These are phyloP conservation scores for Talpa occidentalis DNA, from an alignment of 2,113 vertebrate species.

Conservation along the genomic window DNA sequence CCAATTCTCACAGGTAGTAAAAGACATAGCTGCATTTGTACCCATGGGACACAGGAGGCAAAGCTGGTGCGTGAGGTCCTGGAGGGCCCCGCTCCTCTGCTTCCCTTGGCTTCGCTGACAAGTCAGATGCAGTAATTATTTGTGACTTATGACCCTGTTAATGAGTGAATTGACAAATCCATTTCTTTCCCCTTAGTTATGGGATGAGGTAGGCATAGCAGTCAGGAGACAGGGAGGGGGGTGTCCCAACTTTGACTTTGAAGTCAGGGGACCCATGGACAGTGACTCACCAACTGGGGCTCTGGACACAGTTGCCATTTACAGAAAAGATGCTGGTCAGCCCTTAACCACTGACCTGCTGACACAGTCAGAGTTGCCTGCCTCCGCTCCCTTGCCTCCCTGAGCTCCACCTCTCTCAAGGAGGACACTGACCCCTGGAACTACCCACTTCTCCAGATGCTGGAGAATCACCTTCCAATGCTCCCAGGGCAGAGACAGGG, in stretches of 20 bases:
- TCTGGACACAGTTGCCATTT: neutral
- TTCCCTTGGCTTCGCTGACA: neutral
- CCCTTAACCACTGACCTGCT: neutral
- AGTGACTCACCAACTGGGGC: neutral
- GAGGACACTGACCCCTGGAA: neutral
- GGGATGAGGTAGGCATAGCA: neutral
- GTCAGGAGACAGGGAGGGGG: fast-evolving
- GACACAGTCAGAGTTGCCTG: neutral
- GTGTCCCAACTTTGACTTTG: neutral
- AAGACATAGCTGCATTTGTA: neutral
- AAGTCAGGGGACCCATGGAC: neutral
- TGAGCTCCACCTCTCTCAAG: neutral
- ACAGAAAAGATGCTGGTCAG: neutral
- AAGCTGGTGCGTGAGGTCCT: neutral
- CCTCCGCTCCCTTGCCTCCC: neutral
- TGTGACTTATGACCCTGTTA: neutral
- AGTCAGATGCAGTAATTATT: neutral
- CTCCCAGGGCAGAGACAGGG: neutral
- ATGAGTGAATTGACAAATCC: neutral
- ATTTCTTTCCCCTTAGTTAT: neutral
- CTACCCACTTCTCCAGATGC: neutral
- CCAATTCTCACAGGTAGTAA: neutral
- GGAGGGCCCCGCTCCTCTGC: too few relatives aligned
- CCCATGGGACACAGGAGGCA: neutral
- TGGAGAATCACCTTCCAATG: too few relatives aligned